Base-by-base conservation (phyloP, 2,797 vertebrate genomes). In the Amniataba percoides region DNA sequence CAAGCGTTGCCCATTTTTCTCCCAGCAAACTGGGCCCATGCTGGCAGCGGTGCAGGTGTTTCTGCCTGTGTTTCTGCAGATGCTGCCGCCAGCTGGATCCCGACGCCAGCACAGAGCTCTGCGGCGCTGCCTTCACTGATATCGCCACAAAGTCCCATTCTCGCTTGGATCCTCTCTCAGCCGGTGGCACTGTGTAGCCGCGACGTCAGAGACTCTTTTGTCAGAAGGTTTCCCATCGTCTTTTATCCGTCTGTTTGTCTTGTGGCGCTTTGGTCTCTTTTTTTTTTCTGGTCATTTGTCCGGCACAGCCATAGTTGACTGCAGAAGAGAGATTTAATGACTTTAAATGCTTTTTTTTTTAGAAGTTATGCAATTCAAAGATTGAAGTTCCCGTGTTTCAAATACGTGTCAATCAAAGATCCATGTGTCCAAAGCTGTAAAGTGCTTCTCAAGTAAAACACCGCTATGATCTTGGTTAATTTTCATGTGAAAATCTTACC, bases 21-120 rank as follows among this genome's bases (percentile, higher is more conserved):
- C 7, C 25, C 45, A 39, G 25, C 19, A 49, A 14, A 25, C 43
- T 45, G 8, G 52, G 16, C 23, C 64, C 19, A 5, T 21, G 61
- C 48, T 74, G 69, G 49, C 71, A 60, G 52, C 4, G 12, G 2
- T 58, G 56, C 31, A 58, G 57, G 16, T 55, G 59, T 31, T 31
- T 31, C 52, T 49, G 57, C 19, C 25, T 27, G 46, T 43, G 48
- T 13, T 63, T 23, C 6, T 70, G 55, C 67, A 70, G 72, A 77
- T 46, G 56, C 42, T 19, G 72, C 36, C 2, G 25, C 55, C 36
- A 68, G 58, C 39, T 40, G 51, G 55, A 70, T 49, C 27, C 57
- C 40, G 2, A 12, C 2, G 21, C 75, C 52, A 52, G 2, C 58
- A 19, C 36, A 14, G n/a, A 7, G 45, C 48, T 57, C 66, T 4